Base-by-base conservation (phyloP, 2,797 vertebrate species). In the Rhadinocentrus ornatus region DNA sequence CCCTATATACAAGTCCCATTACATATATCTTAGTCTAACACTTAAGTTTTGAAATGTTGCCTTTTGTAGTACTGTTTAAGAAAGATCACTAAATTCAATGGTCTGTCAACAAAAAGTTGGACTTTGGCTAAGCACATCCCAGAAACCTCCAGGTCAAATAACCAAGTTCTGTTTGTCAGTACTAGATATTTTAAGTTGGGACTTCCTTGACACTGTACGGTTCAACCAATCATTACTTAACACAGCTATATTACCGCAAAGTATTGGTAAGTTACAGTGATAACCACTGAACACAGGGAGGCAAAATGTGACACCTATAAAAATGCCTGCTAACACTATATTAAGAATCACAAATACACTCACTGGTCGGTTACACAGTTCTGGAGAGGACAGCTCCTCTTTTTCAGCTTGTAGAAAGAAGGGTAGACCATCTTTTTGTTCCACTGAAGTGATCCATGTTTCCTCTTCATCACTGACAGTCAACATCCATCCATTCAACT, bases 311-410 rank as follows among this genome's bases (percentile, higher is more conserved):
- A 29, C 7, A 1, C 6, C 8, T 48, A n/a, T 32, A 26, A 60
- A 60, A 24, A 12, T n/a, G 20, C 52, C 34, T 41, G 34, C 53
- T 3, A n/a, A 46, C 8, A 31, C 29, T 24, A 48, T 10, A 1
- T 53, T 1, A 77, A 62, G 18, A 32, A 27, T 57, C 15, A 55
- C 18, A 75, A 66, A 66, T 5, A 48, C 81, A 96, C 97, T 97
- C 76, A 99, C 98, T 6, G 95, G 94, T 89, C 94, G 93, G 85
- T 94, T 94, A 78, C 95, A 96, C 80, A 97, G 89, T 63, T 99
- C 97, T 73, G 97, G 96, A 84, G 97, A 99, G 24, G 95, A 96
- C 80, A 94, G 92, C 83, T 97, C 96, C 48, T 96, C 90, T 76
- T 97, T 92, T n/a, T 95, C 93, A 26, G 85, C 83, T 66, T 95